Base-by-base conservation (phyloP, 2,888 invertebrate species). In the Andrena hattorfiana region DNA sequence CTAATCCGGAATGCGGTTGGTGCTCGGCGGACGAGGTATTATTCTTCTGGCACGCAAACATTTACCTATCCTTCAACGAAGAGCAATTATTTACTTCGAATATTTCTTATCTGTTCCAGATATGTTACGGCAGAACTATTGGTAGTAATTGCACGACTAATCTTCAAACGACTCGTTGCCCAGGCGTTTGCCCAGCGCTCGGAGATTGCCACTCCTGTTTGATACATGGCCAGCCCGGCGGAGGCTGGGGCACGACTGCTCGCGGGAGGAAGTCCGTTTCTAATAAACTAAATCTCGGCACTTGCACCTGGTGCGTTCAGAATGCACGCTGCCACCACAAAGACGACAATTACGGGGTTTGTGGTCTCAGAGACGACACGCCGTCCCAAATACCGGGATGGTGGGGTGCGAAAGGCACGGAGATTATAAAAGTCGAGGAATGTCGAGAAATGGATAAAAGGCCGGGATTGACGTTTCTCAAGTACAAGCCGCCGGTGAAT, bases 1-100 rank as follows among this genome's bases (percentile, higher is more conserved):
- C 97, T 0, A 98, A 99, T 94, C 98, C 98, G 0, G 98, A 98
- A 94, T 99, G 99, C 92, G 98, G 98, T 16, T 98, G 98, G 98
- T 99, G 99, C 93, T 97, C 97, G 0, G 96, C 97, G 30, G 97
- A 97, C 86, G 96, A 96, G 85, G 95, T 96, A 84, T 56, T 51
- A 51, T 35, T 2, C 13, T 23, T 23, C 26, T 62, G 60, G 60
- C 10, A 8, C 26, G 32, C 7, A 28, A 49, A 75, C 10, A 13
- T 26, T 8, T 77, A 16, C 5, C 2, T 70, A 30, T 49, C n/a
- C n/a, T 51, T 54, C 26, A 6, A 48, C 23, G 0, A 16, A 8
- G 7, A 48, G 42, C 8, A 35, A 26, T 30, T 1, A 64, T 35
- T 30, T 51, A 42, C 16, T 62, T 20, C 2, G 4, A 60, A 54